Conservation (phyloP, 2,888 invertebrate species). For the Myathropa florea region DNA sequence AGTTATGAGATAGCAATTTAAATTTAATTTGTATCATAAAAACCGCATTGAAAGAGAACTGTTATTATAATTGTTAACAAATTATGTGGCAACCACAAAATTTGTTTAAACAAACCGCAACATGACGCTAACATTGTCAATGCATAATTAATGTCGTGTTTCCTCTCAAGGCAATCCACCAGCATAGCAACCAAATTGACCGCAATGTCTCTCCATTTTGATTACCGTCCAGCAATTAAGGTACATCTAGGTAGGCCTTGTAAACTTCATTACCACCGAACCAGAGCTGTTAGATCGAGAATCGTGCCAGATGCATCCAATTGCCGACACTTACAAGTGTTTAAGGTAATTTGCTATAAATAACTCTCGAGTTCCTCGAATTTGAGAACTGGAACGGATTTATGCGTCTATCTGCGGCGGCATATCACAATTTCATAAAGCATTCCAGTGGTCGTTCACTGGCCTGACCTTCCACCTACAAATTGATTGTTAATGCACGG, state of each 20-base stretch:
- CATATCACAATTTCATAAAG: slow-evolving; percentile 8
- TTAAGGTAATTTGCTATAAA: slow-evolving; percentile 24
- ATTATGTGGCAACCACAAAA: neutral
- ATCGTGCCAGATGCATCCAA: slow-evolving; percentile 26
- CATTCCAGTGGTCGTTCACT: slow-evolving; percentile 24
- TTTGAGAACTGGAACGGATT: slow-evolving; percentile 42
- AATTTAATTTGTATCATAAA: neutral
- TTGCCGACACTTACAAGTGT: slow-evolving; percentile 22
- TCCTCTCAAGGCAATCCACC: slow-evolving; percentile 27
- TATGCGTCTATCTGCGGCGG: slow-evolving; percentile 7
- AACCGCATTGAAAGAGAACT: neutral
- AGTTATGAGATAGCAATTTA: slow-evolving; percentile 13
- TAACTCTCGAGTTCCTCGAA: slow-evolving; percentile 17
- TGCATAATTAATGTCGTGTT: slow-evolving; percentile 51
- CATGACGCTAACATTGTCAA: slow-evolving; percentile 13
- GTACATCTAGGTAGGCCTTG: slow-evolving; percentile 4
- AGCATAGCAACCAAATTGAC: slow-evolving; percentile 21
- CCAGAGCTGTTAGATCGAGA: neutral
- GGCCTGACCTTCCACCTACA: slow-evolving; percentile 51
- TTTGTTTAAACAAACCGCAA: slow-evolving; percentile 9
- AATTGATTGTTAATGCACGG: slow-evolving; percentile 39
- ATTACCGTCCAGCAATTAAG: slow-evolving; percentile 9
- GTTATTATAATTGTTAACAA: neutral
- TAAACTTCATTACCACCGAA: slow-evolving; percentile 1
- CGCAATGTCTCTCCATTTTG: neutral